Percentiles rank a stretch among this genome's conserved stretches.
phyloP scores from a whole-genome alignment of 2,888 invertebrate genomes.

The Germaria angustata region DNA sequence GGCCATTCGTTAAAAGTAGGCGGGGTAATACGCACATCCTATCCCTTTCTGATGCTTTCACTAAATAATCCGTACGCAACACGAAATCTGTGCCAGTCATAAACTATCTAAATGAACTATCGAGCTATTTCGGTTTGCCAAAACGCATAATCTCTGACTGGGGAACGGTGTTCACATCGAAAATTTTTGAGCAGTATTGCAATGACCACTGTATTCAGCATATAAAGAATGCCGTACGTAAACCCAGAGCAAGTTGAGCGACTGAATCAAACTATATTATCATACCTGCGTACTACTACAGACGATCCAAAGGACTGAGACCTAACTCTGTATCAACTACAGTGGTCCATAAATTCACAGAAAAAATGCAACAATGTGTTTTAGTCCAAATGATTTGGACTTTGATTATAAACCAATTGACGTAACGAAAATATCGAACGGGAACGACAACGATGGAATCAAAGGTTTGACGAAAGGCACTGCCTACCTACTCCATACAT shows the following conservation, averaged over 20 bases:
- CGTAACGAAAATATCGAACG: conserved; percentile 41
- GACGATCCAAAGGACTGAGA: conserved; percentile 60
- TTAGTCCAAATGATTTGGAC: too few species aligned
- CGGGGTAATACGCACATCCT: background rate
- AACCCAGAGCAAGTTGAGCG: too few species aligned
- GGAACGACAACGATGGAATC: conserved; percentile 9
- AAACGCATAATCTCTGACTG: background rate
- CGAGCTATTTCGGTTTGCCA: background rate
- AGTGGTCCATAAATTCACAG: too few species aligned
- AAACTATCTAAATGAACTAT: background rate
- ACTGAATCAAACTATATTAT: conserved; percentile 62
- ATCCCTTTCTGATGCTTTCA: background rate
- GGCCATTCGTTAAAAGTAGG: background rate
- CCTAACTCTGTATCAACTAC: background rate
- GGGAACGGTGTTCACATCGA: conserved; percentile 53
- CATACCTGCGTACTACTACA: conserved; percentile 65
- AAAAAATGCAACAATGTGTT: conserved; percentile 9
- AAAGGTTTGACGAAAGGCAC: background rate
- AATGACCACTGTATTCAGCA: conserved; percentile 32
- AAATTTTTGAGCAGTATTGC: conserved; percentile 63
- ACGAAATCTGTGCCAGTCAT: background rate
- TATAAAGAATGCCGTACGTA: too few species aligned
- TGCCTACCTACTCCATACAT: background rate
- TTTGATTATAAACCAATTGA: too few species aligned
- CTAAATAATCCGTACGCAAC: background rate